These are phyloP conservation scores for Rallus limicola DNA, from an alignment of 2,113 vertebrate species.

Conservation along the genomic window DNA sequence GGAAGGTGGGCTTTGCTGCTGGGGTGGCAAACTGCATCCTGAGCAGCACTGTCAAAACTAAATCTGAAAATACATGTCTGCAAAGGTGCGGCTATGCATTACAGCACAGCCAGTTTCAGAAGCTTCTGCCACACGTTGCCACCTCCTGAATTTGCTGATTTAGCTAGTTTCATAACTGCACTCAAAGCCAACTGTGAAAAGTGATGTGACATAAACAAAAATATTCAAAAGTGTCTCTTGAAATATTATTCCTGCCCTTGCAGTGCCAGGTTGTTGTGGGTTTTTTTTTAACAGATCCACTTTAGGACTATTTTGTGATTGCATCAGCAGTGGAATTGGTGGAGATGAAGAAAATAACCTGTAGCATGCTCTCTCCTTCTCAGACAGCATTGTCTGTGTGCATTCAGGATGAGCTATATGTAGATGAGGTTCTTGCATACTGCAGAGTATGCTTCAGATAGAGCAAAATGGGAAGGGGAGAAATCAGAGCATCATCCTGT, in stretches of 20 bases:
- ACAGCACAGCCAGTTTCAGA: background rate
- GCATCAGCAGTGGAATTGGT: background rate
- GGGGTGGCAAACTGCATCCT: background rate
- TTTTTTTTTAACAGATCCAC: background rate
- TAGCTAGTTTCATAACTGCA: background rate
- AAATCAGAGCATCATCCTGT: background rate
- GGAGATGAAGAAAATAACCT: background rate
- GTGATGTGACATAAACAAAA: background rate
- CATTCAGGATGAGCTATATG: background rate
- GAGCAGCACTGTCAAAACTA: background rate
- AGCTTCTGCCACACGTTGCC: background rate
- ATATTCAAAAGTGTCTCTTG: background rate
- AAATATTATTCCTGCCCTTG: background rate
- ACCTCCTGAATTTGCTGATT: background rate
- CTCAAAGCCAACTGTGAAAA: background rate
- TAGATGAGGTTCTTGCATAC: background rate
- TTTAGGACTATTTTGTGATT: background rate
- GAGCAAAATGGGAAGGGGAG: background rate
- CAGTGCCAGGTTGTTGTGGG: no score
- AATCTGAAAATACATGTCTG: background rate
- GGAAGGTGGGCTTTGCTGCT: background rate
- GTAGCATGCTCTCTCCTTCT: fast-evolving
- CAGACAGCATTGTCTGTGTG: fast-evolving
- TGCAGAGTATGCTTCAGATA: background rate
- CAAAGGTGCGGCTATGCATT: fast-evolving